A percentile compares a stretch with the other conserved stretches of the same genome.
Evolutionary conservation across 2,113 vertebrate genomes (phyloP).

Genomic region (Parus major): DNA sequence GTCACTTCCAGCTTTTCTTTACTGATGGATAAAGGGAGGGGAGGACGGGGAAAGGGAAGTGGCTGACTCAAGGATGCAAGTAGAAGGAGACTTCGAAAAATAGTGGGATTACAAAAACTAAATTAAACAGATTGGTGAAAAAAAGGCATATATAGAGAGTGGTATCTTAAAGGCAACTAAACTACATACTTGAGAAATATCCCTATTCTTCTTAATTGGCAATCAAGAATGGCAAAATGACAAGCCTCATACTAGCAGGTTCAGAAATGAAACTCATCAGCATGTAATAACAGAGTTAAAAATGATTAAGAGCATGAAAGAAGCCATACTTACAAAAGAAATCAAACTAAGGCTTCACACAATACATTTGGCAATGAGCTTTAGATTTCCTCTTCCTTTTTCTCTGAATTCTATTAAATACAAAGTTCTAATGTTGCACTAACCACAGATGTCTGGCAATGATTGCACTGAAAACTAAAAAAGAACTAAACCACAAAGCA

Average conservation of each 20-base stretch:
- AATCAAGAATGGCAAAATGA: background rate
- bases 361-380: background rate
- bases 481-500: background rate
- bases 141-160: background rate
- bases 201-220: background rate
- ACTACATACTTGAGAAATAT: background rate
- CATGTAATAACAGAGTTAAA: background rate
- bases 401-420: background rate
- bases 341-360: background rate
- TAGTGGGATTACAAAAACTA: background rate
- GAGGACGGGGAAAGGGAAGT: background rate
- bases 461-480: background rate
- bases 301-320: background rate
- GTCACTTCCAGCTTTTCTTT: constrained; percentile 45
- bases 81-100: background rate
- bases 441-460: background rate
- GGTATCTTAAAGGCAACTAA: background rate
- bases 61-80: background rate
- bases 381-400: background rate
- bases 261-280: background rate
- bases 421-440: background rate
- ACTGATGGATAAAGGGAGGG: background rate
- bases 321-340: background rate
- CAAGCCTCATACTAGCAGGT: background rate
- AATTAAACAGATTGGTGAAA: background rate